phyloP scores from a whole-genome alignment of 2,888 invertebrate genomes.

The Heliconius aoede region DNA sequence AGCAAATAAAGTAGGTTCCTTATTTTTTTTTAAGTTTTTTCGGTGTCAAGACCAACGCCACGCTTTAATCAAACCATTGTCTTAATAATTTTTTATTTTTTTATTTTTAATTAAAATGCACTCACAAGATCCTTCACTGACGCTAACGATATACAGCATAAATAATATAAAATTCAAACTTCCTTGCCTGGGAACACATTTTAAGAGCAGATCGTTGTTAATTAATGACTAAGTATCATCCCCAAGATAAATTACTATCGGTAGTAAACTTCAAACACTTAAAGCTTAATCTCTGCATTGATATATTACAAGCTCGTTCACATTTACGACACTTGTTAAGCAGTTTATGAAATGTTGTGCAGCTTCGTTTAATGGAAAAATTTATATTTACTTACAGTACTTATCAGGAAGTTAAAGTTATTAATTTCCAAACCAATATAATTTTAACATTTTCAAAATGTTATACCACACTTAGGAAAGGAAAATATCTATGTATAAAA shows the following conservation, averaged over 20 bases:
- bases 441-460: neutral
- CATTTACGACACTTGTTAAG: slow-evolving; percentile 24
- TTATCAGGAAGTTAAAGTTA: neutral
- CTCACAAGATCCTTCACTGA: no score
- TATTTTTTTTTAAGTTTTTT: no score
- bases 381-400: neutral
- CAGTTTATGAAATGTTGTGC: slow-evolving; percentile 25
- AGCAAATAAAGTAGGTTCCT: no score
- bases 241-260: slow-evolving; percentile 25
- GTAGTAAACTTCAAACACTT: slow-evolving; percentile 24
- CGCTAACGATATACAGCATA: no score
- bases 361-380: neutral
- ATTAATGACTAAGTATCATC: slow-evolving; percentile 27
- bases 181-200: neutral
- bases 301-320: slow-evolving; percentile 27
- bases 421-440: neutral
- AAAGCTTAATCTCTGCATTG: slow-evolving; percentile 27
- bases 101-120: no score
- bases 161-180: neutral
- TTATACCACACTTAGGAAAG: neutral
- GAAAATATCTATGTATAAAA: no score
- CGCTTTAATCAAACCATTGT: no score
- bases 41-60: no score
- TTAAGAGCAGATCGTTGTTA: slow-evolving; percentile 17
- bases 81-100: no score